Evolutionary conservation across 2,888 invertebrate genomes (phyloP), one percentile per base, ranked within the genome.

Genomic region (Vesta saturnalis): DNA sequence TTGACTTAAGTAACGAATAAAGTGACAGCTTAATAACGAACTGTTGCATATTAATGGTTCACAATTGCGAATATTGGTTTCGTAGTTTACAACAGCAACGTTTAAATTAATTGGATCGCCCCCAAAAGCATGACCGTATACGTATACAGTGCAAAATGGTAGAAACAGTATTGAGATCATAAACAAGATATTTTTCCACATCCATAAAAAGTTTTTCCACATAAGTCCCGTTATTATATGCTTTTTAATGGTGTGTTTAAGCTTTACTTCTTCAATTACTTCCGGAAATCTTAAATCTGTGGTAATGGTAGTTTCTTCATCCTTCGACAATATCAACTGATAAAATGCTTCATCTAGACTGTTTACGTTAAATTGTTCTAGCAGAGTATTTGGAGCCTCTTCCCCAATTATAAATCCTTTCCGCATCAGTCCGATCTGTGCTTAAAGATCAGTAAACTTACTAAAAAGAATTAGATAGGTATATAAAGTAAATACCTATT

Each of bases 161-260:
- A 97, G 86, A 10, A 93, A 91, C 71, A 95, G 90, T 75, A 96
- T 92, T 83, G 96, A 96, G 49, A 92, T 82, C 87, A 97, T 89
- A 35, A 95, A 88, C 0, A 92, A 91, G 72, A 91, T 89, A 83
- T 95, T 95, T 77, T 95, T 88, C 86, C 92, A 91, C 87, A 95
- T 90, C 89, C 94, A 94, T 61, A 94, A 85, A 78, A 94, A 92
- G 81, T 95, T 95, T 82, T 95, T 96, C 93, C 95, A 94, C 52
- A 94, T 88, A 16, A 96, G 84, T 0, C 95, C 94, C 76, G 90
- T 90, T 91, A 94, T 92, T 35, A 76, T 76, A 46, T 23, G 21
- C 16, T 22, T 30, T 21, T 52, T 60, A 6, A 35, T 19, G 0
- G 10, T n/a, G 12, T 14, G 58, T n/a, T 10, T 1, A 1, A 46